These are phyloP conservation scores for Gadopsis marmoratus DNA, from an alignment of 2,797 vertebrate species.

Conservation along the genomic window DNA sequence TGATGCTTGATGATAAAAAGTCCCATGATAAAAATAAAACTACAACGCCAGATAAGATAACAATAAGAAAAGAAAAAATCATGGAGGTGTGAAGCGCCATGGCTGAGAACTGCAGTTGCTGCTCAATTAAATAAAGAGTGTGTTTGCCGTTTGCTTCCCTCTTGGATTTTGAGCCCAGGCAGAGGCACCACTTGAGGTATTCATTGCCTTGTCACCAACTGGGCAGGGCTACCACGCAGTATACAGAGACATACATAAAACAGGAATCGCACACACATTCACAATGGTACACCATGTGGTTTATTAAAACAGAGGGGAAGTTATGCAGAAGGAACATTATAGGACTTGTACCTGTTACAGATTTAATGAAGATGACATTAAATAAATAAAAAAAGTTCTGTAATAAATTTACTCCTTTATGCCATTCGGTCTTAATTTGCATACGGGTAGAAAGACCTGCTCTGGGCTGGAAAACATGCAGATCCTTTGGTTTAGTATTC, in stretches of 20 bases:
- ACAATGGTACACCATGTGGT: neutral
- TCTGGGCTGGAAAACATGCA: neutral
- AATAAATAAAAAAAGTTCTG: neutral
- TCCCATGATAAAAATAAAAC: slow-evolving; percentile 21
- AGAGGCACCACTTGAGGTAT: rapidly evolving
- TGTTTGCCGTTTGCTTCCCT: neutral
- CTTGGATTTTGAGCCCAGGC: neutral
- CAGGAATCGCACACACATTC: neutral
- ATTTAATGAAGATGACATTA: neutral
- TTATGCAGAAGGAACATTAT: neutral
- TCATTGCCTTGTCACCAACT: neutral
- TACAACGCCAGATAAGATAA: neutral
- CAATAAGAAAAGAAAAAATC: slow-evolving; percentile 18
- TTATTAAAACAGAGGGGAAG: slow-evolving; percentile 47
- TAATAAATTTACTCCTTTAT: slow-evolving; percentile 14
- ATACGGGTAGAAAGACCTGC: neutral
- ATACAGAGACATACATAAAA: rapidly evolving
- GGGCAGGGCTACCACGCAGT: slow-evolving; percentile 8
- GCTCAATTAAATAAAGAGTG: neutral
- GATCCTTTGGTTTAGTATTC: slow-evolving; percentile 30
- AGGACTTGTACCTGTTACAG: neutral
- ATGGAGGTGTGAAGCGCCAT: slow-evolving; percentile 24
- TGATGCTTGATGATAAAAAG: neutral
- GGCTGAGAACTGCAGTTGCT: neutral
- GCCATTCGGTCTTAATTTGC: slow-evolving; percentile 13